Base-by-base conservation (phyloP, 2,888 invertebrate species). In the Unio delphinus region DNA sequence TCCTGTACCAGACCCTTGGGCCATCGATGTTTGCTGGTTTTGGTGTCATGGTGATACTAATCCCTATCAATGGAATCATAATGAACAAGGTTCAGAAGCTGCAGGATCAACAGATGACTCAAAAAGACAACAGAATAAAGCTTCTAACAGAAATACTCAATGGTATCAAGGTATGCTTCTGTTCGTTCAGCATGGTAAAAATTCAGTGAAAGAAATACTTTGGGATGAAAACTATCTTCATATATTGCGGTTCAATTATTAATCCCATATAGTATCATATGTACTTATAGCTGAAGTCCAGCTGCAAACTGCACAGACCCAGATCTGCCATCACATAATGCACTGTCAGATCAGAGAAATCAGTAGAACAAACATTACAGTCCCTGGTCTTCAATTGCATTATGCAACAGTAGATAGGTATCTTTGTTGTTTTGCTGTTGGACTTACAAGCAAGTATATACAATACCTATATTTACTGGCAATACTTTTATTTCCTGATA, bases 11-110 rank as follows among this genome's bases (percentile, higher is more conserved):
- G 70, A 87, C 91, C 60, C 84, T 92, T 76, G 93, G 93, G 1
- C 93, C 95, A 0, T 95, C 97, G 0, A 96, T 97, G 1, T 90
- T 99, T 17, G 96, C 97, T 67, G 97, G 86, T 0, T 91, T 99
- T 64, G 95, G 94, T 4, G 72, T 98, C 61, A 96, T 99, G 94
- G 93, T 99, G 58, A 93, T 98, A 67, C 92, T 98, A 73, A 95
- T 99, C 4, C 91, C 90, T 0, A 45, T 89, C 57, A 90, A 90
- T 79, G 87, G 83, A 15, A 55, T 84, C 69, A 80, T 90, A 54
- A 86, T 88, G 55, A 81, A 77, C 67, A 82, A 81, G 63, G 78
- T 83, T 6, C 81, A 85, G 61, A 78, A 73, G 18, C 78, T 85
- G 7, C 87, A 89, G 81, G 73, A 69, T 11, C 57, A 72, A 28